phyloP scores from a whole-genome alignment of 1,140 invertebrate genomes.

The Drosophila navojoa region DNA sequence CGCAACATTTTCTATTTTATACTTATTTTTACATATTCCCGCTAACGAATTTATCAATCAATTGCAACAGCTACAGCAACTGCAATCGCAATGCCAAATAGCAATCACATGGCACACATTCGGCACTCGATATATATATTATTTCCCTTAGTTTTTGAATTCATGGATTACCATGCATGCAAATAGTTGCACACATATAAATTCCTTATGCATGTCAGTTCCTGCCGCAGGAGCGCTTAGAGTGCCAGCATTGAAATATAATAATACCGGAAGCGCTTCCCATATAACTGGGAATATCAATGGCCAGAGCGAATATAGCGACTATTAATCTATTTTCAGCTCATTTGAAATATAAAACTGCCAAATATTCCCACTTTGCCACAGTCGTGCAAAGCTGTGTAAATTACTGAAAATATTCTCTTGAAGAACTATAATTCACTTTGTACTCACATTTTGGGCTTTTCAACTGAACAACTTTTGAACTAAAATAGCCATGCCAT shows the following conservation, averaged over 20 bases:
- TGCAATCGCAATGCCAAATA: slow-evolving; percentile 10
- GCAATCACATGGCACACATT: slow-evolving; percentile 30
- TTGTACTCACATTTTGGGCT: no score
- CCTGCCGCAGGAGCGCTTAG: not conserved
- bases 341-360: no score
- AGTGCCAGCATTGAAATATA: not conserved
- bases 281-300: not conserved
- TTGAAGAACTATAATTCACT: no score
- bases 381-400: no score
- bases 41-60: slow-evolving; percentile 78
- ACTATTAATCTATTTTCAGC: no score
- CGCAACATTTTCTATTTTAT: slow-evolving; percentile 25
- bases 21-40: slow-evolving; percentile 52
- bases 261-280: not conserved
- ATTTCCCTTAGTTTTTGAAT: slow-evolving; percentile 8
- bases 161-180: slow-evolving; percentile 10
- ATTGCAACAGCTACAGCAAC: slow-evolving; percentile 37
- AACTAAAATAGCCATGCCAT: no score
- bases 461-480: no score
- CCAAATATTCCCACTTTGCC: no score
- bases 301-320: no score
- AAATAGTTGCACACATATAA: not conserved
- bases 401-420: no score
- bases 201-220: not conserved
- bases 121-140: slow-evolving; percentile 8